Evolutionary conservation across 2,113 vertebrate genomes (phyloP), one percentile per base, ranked within the genome.

Genomic region (Boleophthalmus pectinirostris): DNA sequence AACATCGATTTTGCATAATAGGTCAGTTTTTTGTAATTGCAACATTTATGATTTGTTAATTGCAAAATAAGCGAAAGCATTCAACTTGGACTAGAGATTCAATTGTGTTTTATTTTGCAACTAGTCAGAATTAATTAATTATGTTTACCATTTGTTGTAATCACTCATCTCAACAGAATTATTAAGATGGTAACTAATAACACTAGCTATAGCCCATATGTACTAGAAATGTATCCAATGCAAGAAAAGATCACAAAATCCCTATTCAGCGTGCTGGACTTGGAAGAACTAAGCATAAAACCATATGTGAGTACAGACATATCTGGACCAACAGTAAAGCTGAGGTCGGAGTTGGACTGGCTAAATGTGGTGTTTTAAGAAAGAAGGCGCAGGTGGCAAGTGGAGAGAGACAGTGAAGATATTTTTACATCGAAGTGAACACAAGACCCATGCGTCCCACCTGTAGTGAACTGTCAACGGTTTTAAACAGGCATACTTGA

Each of bases 401-500:
- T 33, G 67, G 23, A 16, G 3, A 49, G 49, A 25, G 49, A 21
- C 45, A 49, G 43, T 9, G 45, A n/a, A 56, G 60, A 70, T 70
- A 68, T 69, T 71, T 76, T 70, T 24, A 74, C 67, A 85, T 66
- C 51, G 72, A 56, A 70, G 64, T 54, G 68, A 74, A 68, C 68
- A 71, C 60, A 66, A 75, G 63, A 68, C 77, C 33, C 69, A 29
- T 72, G 79, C 72, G 82, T 70, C 84, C 70, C 88, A 90, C 85
- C 87, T 89, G 88, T 78, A 88, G 68, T 71, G 74, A 84, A 75
- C 79, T 90, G 92, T 92, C 91, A 90, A 81, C 89, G 63, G 81
- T 72, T 72, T 76, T 13, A 66, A 73, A 57, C 87, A 90, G 86
- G 79, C 78, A 88, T 72, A 85, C 82, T 78, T 90, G 87, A 91